Percentiles rank a stretch among this genome's conserved stretches.
Evolutionary conservation across 1,140 invertebrate genomes (phyloP).

Genomic region (Drosophila virilis): DNA sequence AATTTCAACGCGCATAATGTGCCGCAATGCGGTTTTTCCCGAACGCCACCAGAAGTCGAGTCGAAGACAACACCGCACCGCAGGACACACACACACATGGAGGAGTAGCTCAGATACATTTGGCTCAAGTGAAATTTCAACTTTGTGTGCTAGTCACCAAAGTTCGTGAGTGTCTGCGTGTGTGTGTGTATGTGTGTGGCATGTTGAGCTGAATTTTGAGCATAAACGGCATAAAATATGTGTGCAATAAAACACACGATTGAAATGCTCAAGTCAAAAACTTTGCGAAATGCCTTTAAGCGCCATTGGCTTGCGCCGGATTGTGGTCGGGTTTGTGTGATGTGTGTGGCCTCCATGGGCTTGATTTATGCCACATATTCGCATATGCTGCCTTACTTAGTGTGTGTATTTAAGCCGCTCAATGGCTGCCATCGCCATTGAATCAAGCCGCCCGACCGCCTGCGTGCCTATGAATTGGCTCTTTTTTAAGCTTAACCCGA

Average conservation of each 20-base stretch:
- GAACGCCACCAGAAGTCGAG: slow-evolving; percentile 63
- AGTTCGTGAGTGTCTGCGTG: slow-evolving; percentile 1
- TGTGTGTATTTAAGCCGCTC: slow-evolving; percentile 67
- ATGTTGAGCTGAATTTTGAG: slow-evolving; percentile 75
- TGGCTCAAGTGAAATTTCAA: slow-evolving; percentile 55
- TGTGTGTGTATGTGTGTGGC: slow-evolving; percentile 35
- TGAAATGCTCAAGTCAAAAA: slow-evolving; percentile 81
- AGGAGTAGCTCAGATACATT: slow-evolving; percentile 15
- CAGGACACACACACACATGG: slow-evolving; percentile 49
- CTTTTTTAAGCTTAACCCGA: slow-evolving; percentile 65
- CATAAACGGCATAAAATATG: slow-evolving; percentile 83
- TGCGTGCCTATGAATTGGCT: slow-evolving; percentile 69
- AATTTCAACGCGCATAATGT: slow-evolving; percentile 80
- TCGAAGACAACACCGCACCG: slow-evolving; percentile 49
- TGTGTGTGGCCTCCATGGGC: slow-evolving; percentile 32
- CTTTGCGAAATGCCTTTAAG: slow-evolving; percentile 80
- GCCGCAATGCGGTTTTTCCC: slow-evolving; percentile 80
- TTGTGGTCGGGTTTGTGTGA: slow-evolving; percentile 2
- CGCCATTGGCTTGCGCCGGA: slow-evolving; percentile 62
- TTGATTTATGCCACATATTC: slow-evolving; percentile 77
- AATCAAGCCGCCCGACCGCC: slow-evolving; percentile 40
- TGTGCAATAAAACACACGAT: slow-evolving; percentile 81
- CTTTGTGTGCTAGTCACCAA: slow-evolving; percentile 26
- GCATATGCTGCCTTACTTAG: slow-evolving; percentile 37
- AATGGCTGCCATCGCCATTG: slow-evolving; percentile 70